Percentiles rank a stretch among this genome's conserved stretches.
Evolutionary conservation across 2,113 vertebrate species (phyloP).

Genomic region (Peromyscus californicus): DNA sequence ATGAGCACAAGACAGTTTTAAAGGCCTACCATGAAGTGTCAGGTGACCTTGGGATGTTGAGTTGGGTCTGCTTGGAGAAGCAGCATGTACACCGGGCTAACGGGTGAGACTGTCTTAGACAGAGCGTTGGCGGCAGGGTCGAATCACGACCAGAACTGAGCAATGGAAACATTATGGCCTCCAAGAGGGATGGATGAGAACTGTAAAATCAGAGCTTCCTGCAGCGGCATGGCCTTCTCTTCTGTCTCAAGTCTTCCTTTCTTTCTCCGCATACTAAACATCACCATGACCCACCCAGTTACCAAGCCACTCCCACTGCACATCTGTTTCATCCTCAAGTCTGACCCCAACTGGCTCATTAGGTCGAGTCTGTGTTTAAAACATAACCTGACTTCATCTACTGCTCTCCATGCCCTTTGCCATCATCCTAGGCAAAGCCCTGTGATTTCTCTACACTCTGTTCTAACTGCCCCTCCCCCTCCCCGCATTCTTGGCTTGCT

Average conservation of each 20-base stretch:
- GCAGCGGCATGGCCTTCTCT: too few species aligned
- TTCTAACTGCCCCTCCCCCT: too few species aligned
- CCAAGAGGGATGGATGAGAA: rapidly evolving
- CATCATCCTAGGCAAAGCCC: neutral
- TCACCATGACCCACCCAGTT: neutral
- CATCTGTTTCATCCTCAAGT: neutral
- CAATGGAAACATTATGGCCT: neutral
- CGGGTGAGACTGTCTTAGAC: neutral
- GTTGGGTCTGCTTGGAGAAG: neutral
- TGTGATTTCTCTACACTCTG: neutral
- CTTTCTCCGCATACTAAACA: neutral
- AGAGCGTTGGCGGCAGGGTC: neutral
- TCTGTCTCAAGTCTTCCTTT: neutral
- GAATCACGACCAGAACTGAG: neutral
- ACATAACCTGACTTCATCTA: neutral
- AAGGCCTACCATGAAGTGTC: neutral
- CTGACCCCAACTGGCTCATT: neutral
- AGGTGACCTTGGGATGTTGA: neutral
- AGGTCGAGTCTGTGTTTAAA: neutral
- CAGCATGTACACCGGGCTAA: neutral
- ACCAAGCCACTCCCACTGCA: neutral
- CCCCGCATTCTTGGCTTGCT: neutral
- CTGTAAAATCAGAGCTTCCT: neutral
- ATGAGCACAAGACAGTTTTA: neutral
- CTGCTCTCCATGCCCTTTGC: neutral